phyloP scores from a whole-genome alignment of 2,113 vertebrate species.

The Equus przewalskii region DNA sequence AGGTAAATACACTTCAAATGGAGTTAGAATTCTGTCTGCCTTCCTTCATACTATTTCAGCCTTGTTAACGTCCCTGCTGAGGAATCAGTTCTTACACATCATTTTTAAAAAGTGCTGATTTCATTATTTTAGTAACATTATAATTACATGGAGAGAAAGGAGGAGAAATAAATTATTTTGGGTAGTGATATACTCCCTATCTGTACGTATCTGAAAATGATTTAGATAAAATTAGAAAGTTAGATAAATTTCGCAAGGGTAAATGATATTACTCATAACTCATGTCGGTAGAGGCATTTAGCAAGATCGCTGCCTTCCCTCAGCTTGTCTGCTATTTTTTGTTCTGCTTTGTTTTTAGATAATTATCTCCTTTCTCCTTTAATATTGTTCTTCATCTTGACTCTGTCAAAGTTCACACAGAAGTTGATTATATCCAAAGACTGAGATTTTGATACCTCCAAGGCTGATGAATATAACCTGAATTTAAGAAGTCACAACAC shows the following conservation, averaged over 20 bases:
- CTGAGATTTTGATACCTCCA: neutral
- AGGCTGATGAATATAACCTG: neutral
- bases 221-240: neutral
- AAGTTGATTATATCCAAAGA: neutral
- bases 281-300: neutral
- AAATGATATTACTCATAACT: neutral
- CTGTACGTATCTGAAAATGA: neutral
- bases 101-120: neutral
- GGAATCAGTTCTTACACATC: neutral
- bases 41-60: neutral
- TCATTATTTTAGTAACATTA: constrained; percentile 3
- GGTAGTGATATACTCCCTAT: neutral
- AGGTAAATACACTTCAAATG: neutral
- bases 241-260: neutral
- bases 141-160: neutral
- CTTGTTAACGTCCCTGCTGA: neutral
- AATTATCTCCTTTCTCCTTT: neutral
- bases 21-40: neutral
- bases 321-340: neutral
- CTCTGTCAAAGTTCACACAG: neutral
- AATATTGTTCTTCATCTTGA: neutral
- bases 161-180: neutral
- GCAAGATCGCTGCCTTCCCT: neutral
- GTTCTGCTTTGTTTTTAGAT: neutral
- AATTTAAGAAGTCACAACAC: neutral